A percentile compares a stretch with the other conserved stretches of the same genome.
Evolutionary conservation across 1,140 invertebrate genomes (phyloP).

Genomic region (Bicyclus anynana): DNA sequence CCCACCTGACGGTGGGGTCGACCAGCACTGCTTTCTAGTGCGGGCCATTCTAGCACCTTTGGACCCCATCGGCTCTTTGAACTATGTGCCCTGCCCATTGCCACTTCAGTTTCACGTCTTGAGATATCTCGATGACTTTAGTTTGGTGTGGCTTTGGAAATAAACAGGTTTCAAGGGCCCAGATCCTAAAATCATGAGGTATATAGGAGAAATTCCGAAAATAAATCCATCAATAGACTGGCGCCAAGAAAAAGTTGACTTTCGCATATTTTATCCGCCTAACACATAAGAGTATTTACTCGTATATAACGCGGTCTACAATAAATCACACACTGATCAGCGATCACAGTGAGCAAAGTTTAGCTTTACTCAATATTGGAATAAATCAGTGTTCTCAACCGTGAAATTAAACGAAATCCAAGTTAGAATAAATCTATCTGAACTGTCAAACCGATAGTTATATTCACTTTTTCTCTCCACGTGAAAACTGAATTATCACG

Average conservation of each 20-base stretch:
- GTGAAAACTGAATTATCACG: background rate
- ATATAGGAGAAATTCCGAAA: too few relatives aligned
- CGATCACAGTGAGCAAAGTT: slow-evolving; percentile 46
- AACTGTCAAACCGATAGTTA: slow-evolving; percentile 32
- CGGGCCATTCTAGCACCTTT: too few relatives aligned
- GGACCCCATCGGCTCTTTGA: too few relatives aligned
- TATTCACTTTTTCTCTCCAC: slow-evolving; percentile 13
- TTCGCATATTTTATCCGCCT: background rate
- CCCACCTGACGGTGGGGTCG: too few relatives aligned
- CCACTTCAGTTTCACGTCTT: too few relatives aligned
- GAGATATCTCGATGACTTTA: too few relatives aligned
- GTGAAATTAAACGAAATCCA: slow-evolving; percentile 45
- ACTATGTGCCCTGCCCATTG: too few relatives aligned
- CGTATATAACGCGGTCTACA: slow-evolving; percentile 28
- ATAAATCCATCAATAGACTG: too few relatives aligned
- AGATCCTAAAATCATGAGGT: too few relatives aligned
- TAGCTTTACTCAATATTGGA: slow-evolving; percentile 44
- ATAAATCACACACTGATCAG: slow-evolving; percentile 50
- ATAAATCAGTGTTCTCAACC: slow-evolving; percentile 42
- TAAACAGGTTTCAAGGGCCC: too few relatives aligned
- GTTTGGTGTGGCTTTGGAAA: too few relatives aligned
- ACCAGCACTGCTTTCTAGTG: too few relatives aligned
- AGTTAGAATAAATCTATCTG: slow-evolving; percentile 41
- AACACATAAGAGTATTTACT: background rate
- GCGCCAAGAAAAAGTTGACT: background rate